Percentiles rank a stretch among this genome's conserved stretches.
These are phyloP conservation scores for Verasper variegatus DNA, from an alignment of 2,113 vertebrate species.

Conservation along the genomic window DNA sequence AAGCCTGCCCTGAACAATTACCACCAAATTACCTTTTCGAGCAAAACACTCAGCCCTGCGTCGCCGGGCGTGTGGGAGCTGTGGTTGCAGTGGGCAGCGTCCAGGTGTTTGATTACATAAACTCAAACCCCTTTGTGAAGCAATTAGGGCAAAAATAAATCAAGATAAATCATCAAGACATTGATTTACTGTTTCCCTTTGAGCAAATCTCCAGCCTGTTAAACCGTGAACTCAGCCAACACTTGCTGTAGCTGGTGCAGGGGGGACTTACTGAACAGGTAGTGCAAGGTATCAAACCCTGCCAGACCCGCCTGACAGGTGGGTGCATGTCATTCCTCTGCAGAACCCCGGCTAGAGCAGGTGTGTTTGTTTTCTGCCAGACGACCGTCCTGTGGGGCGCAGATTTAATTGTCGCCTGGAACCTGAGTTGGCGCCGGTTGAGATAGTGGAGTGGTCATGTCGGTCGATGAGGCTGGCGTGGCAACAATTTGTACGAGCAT, in stretches of 20 bases:
- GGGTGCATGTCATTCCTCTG: slow-evolving; percentile 40
- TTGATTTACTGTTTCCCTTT: slow-evolving; percentile 30
- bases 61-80: neutral
- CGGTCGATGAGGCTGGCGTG: neutral
- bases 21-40: slow-evolving; percentile 49
- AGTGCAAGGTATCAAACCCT: slow-evolving; percentile 30
- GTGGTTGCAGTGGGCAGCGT: neutral
- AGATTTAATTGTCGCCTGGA: slow-evolving; percentile 51
- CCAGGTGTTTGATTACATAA: slow-evolving; percentile 8
- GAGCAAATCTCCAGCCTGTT: neutral
- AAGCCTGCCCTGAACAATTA: slow-evolving; percentile 50
- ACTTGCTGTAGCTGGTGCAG: no score
- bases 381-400: slow-evolving; percentile 39
- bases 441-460: slow-evolving; percentile 14
- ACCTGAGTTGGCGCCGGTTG: slow-evolving; percentile 24
- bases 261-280: slow-evolving; percentile 19
- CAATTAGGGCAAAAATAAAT: slow-evolving; percentile 32
- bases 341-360: slow-evolving; percentile 30
- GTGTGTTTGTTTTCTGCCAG: slow-evolving; percentile 64
- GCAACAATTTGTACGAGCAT: neutral
- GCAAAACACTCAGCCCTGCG: slow-evolving; percentile 21
- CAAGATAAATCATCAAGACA: slow-evolving; percentile 14
- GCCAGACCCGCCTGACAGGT: slow-evolving; percentile 54
- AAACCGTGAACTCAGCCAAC: neutral
- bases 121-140: neutral